Conservation (phyloP, 1,140 invertebrate species). For the Cepaea nemoralis region DNA sequence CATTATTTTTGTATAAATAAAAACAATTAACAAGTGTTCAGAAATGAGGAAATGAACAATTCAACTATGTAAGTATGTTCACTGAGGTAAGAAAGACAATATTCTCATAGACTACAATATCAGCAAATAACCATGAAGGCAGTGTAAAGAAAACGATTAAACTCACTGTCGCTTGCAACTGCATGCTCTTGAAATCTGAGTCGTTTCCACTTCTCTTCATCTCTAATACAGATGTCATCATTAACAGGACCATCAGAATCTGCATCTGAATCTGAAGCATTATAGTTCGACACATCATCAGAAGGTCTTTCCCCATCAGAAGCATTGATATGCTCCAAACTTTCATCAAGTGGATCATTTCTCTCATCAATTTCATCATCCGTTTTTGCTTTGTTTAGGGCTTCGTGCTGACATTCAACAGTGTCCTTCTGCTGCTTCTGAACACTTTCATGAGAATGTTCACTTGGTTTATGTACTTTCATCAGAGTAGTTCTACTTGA, state of each 20-base stretch:
- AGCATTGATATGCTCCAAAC: conserved; percentile 27
- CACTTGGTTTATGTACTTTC: neutral
- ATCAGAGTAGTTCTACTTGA: neutral
- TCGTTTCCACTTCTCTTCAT: conserved; percentile 37
- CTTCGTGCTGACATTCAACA: neutral
- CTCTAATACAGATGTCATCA: conserved; percentile 32
- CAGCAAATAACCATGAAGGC: neutral
- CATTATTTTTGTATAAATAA: too few species aligned
- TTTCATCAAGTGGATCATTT: conserved; percentile 25
- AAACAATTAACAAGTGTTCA: too few species aligned
- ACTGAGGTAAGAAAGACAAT: too few species aligned
- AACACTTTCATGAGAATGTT: neutral
- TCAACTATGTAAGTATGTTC: too few species aligned
- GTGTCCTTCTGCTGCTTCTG: neutral
- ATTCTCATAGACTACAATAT: neutral
- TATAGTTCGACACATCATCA: conserved; percentile 45
- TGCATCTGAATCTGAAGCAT: conserved; percentile 43
- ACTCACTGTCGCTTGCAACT: neutral
- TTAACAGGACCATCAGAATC: conserved; percentile 45
- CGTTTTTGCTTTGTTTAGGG: neutral
- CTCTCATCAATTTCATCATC: neutral
- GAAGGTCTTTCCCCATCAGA: conserved; percentile 36
- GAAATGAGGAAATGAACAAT: too few species aligned
- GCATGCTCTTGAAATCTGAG: conserved; percentile 37
- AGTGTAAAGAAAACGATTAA: neutral